Conservation (phyloP, 2,113 vertebrate genomes). For the Podarcis raffonei region DNA sequence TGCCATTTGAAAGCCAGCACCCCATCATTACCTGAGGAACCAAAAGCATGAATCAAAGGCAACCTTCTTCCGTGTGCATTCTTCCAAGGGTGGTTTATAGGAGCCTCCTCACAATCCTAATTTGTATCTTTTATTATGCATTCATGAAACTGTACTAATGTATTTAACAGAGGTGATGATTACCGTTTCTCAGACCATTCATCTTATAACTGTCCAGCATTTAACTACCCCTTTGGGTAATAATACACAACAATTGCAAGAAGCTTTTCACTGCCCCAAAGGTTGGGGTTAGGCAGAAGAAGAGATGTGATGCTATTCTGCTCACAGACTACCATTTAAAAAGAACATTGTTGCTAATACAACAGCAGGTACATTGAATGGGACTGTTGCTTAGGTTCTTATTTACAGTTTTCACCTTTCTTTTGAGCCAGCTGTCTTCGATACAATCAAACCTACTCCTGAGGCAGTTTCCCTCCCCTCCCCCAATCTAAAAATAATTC, state of each 20-base stretch:
- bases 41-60: too few species aligned
- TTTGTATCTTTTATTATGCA: background rate
- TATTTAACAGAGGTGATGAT: background rate
- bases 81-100: too few species aligned
- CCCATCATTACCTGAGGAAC: too few species aligned
- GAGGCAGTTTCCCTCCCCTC: background rate
- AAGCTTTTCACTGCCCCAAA: background rate
- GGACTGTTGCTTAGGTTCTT: constrained; percentile 29
- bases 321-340: background rate
- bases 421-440: constrained; percentile 3
- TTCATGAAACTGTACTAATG: background rate
- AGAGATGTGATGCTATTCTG: background rate
- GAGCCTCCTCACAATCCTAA: too few species aligned
- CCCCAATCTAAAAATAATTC: background rate
- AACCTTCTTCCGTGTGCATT: too few species aligned
- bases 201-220: background rate
- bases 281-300: background rate
- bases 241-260: background rate
- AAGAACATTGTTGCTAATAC: background rate
- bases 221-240: background rate
- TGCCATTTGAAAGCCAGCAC: too few species aligned
- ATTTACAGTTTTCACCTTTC: constrained; percentile 26
- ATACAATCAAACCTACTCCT: constrained; percentile 18
- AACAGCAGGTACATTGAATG: background rate
- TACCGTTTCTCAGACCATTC: too few species aligned